phyloP scores from a whole-genome alignment of 1,140 invertebrate genomes.

The Spodoptera frugiperda region DNA sequence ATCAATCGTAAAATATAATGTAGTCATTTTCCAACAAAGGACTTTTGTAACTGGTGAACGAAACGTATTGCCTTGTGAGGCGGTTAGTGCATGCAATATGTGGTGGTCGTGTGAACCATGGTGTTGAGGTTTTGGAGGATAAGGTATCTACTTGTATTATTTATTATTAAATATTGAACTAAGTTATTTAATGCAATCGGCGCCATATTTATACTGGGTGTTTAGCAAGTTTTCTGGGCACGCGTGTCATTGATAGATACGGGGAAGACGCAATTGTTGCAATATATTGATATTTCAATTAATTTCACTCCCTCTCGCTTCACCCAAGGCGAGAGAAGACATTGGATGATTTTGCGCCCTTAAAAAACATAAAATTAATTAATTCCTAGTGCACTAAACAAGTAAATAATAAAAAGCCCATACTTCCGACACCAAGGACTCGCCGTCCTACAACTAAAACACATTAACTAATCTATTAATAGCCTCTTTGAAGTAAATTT shows the following conservation, averaged over 20 bases:
- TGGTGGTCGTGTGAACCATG: neutral
- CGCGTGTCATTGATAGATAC: no score
- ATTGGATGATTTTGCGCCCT: no score
- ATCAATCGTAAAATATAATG: constrained; percentile 47
- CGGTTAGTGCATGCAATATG: constrained; percentile 18
- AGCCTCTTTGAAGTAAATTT: constrained; percentile 6
- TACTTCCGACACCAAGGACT: constrained; percentile 1
- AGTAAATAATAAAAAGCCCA: neutral
- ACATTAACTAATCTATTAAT: constrained; percentile 9
- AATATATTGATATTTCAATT: no score
- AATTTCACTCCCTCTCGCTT: no score
- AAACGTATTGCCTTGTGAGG: constrained; percentile 1
- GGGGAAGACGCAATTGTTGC: no score
- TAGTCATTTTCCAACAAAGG: constrained; percentile 40
- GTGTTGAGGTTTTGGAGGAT: neutral
- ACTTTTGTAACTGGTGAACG: constrained; percentile 42
- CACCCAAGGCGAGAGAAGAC: no score
- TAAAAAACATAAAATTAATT: no score
- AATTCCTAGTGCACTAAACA: neutral
- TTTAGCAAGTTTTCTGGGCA: no score
- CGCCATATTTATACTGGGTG: no score
- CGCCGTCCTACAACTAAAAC: neutral
- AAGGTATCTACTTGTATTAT: no score
- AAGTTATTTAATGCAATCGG: no score
- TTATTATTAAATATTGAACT: neutral